Base-by-base conservation (phyloP, 1,140 invertebrate species). In the Macrobrachium rosenbergii region DNA sequence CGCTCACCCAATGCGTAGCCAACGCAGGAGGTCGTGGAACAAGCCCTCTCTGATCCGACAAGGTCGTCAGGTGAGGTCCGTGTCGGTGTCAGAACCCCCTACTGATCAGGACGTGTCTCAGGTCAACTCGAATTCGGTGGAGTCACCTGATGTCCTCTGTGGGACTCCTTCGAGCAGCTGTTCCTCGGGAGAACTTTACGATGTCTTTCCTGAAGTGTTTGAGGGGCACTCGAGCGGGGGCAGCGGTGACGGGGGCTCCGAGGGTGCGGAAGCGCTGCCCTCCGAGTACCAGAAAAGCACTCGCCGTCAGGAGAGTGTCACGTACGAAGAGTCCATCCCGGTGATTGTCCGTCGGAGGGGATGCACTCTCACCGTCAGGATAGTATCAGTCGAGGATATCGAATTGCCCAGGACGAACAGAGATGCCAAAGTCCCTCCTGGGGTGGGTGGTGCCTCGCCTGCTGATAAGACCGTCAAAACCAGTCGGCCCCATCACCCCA, bases 301-400 rank as follows among this genome's bases (percentile, higher is more conserved):
- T 2, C 89, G 86, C 14, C 89, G 86, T 10, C 89, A 89, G 77
- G 91, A 92, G 89, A 91, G 91, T 10, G 92, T 91, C 43, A 91
- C 92, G 23, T 92, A 91, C 83, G 92, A 93, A 82, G 92, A 92
- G 87, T 91, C 92, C 19, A 90, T 92, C 0, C 92, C 92, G 0
- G 92, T 93, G 17, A 92, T 92, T 78, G 91, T 92, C 12, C 82
- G 92, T 28, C 88, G 92, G n/a, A 87, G 92, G n/a, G 92, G 92
- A 23, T 92, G 92, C 84, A 92, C 90, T 37, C 89, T 93, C 45
- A 90, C 92, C 19, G 92, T 93, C 12, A 90, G 92, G 72, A 92
- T 93, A 28, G 90, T 90, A 60, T 90, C 90, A 23, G 89, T 91
- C 19, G 90, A 91, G 63, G 89, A 89, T 78, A 85, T 88, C 75